Conservation (phyloP, 2,113 vertebrate species). For the Anas platyrhynchos region DNA sequence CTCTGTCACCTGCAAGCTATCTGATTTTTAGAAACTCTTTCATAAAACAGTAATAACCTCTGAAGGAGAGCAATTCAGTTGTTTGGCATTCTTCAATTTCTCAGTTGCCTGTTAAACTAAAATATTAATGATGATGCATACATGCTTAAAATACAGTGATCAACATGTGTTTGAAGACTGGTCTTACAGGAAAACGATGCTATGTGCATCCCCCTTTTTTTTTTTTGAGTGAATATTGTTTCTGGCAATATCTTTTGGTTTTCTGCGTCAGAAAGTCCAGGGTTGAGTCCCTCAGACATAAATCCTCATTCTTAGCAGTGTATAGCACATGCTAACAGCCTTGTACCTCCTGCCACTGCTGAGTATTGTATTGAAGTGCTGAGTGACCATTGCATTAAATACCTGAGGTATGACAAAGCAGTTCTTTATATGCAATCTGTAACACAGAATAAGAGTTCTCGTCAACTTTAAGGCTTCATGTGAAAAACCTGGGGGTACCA, state of each 20-base stretch:
- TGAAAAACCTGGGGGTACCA: background rate
- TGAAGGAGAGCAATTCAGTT: background rate
- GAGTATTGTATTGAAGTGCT: background rate
- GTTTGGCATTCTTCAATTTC: background rate
- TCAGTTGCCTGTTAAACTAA: background rate
- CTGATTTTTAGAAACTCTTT: background rate
- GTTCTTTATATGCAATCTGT: too few species aligned
- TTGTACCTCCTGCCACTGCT: background rate
- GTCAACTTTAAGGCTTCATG: background rate
- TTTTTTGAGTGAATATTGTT: background rate
- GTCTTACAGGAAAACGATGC: background rate
- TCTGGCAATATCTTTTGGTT: background rate
- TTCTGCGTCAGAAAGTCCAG: background rate
- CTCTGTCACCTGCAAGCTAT: background rate
- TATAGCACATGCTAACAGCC: fast-evolving
- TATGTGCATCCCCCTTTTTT: fast-evolving
- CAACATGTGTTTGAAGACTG: background rate
- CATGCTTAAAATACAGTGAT: background rate
- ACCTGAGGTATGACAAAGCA: background rate
- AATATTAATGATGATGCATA: background rate
- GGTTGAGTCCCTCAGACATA: background rate
- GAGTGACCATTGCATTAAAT: background rate
- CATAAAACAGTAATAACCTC: background rate
- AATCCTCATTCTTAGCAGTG: background rate
- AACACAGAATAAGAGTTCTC: background rate